Evolutionary conservation across 2,888 invertebrate species (phyloP), one percentile per base, ranked within the genome.

Genomic region (Ypsolopha sequella): DNA sequence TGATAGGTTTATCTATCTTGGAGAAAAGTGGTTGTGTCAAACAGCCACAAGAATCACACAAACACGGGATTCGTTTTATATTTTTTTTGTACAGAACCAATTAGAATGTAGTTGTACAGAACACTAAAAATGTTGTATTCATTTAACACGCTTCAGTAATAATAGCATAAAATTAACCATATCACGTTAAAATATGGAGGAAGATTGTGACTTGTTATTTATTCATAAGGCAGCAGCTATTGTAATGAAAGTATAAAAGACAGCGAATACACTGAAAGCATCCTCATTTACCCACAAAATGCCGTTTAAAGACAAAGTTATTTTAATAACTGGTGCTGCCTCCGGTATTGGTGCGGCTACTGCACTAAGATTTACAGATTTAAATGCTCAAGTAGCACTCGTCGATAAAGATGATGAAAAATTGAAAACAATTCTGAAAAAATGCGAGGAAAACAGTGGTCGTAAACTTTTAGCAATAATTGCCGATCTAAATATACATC

Each of bases 291-390:
- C 6, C 4, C 3, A 8, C 7, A 13, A 10, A 13, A 35, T 46
- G 46, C 35, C 13, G 13, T 48, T 48, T 10, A n/a, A 38, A 13
- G 38, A 36, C 11, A 48, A 48, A 38, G 48, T 48, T 1, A 36
- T 38, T 36, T 7, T 48, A n/a, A 41, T 49, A 14, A 49, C 49
- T 3, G 49, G 49, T 6, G 49, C 49, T 11, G 41, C 24, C 0
- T 49, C 49, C 3, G 49, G 49, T 1, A 49, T 49, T 8, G 49
- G 49, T 7, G 49, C 49, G n/a, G 39, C 48, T 11, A 38, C 24
- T 9, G 48, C 48, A 6, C 11, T 48, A 8, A 36, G 13, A 13
- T 48, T 48, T 9, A 11, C 48, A 10, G 7, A 7, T 7, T 14
- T 36, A 36, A 10, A n/a, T 10, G 48, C 48, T 7, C 34, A 48